Evolutionary conservation across 2,113 vertebrate species (phyloP).

Genomic region (Nerophis lumbriciformis): DNA sequence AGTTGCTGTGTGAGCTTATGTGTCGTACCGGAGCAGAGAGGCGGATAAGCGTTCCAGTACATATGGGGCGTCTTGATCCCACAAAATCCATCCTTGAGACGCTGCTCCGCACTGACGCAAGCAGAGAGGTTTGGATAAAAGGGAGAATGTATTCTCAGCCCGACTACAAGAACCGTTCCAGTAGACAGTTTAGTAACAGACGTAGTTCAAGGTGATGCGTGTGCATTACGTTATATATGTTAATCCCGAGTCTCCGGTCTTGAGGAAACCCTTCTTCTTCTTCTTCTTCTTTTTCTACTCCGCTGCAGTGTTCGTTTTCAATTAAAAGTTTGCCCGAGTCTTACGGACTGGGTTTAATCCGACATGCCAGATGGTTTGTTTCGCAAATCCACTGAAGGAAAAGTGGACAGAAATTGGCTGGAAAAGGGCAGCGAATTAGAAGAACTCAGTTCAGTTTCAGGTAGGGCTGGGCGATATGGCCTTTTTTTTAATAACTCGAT

Average conservation of each 20-base stretch:
- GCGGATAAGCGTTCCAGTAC: slow-evolving; percentile 11
- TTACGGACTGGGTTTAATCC: slow-evolving; percentile 23
- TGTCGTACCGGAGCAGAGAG: slow-evolving; percentile 22
- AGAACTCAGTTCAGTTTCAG: background rate
- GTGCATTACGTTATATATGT: slow-evolving; percentile 10
- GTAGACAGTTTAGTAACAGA: slow-evolving; percentile 9
- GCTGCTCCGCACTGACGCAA: slow-evolving; percentile 10
- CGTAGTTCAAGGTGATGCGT: slow-evolving; percentile 7
- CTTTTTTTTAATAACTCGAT: no score
- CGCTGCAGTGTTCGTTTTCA: slow-evolving; percentile 31
- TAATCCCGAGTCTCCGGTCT: slow-evolving; percentile 31
- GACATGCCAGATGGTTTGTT: slow-evolving; percentile 9
- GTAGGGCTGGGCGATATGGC: no score
- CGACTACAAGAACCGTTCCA: background rate
- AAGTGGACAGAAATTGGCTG: background rate
- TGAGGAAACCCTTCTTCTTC: slow-evolving; percentile 20
- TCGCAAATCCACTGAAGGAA: background rate
- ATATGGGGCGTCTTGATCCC: slow-evolving; percentile 20
- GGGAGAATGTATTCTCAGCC: slow-evolving; percentile 14
- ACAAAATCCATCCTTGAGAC: slow-evolving; percentile 22
- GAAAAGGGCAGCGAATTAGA: background rate
- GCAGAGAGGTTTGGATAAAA: slow-evolving; percentile 15
- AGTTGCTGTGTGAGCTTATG: slow-evolving; percentile 38
- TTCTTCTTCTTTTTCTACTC: slow-evolving; percentile 21
- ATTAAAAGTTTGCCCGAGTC: slow-evolving; percentile 52